These are phyloP conservation scores for Ethmia dodecea DNA, from an alignment of 2,888 invertebrate species.

Conservation along the genomic window DNA sequence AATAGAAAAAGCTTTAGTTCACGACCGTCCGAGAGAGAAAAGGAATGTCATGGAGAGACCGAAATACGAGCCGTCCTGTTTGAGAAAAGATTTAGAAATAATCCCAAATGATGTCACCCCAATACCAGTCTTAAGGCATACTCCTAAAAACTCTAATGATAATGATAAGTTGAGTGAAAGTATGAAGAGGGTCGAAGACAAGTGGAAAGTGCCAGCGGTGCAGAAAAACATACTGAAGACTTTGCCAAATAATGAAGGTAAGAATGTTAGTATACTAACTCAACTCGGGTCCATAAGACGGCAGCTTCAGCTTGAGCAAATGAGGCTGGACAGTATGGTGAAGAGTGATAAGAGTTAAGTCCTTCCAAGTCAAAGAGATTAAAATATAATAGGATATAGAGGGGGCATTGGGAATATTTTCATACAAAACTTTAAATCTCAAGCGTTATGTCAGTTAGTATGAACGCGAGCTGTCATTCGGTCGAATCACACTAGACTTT, in stretches of 20 bases:
- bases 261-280: slow-evolving; percentile 77
- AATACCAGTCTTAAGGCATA: slow-evolving; percentile 80
- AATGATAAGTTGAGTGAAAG: slow-evolving; percentile 46
- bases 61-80: slow-evolving; percentile 21
- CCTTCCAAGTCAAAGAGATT: no score
- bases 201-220: slow-evolving; percentile 80
- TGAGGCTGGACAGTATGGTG: slow-evolving; percentile 73
- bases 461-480: no score
- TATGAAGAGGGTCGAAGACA: slow-evolving; percentile 60
- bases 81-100: slow-evolving; percentile 18
- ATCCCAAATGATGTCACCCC: slow-evolving; percentile 76
- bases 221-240: slow-evolving; percentile 78
- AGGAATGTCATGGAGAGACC: no score
- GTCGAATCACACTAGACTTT: no score
- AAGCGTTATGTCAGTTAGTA: no score
- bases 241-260: slow-evolving; percentile 61
- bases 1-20: slow-evolving; percentile 36
- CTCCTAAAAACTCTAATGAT: slow-evolving; percentile 31
- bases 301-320: slow-evolving; percentile 81
- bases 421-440: no score
- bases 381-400: no score
- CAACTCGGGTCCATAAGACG: slow-evolving; percentile 82
- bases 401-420: no score
- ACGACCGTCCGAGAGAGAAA: slow-evolving; percentile 25
- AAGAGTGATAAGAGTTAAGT: slow-evolving; percentile 28